A percentile compares a stretch with the other conserved stretches of the same genome.
Conservation (phyloP, 1,140 invertebrate species). For the Metaphire vulgaris region DNA sequence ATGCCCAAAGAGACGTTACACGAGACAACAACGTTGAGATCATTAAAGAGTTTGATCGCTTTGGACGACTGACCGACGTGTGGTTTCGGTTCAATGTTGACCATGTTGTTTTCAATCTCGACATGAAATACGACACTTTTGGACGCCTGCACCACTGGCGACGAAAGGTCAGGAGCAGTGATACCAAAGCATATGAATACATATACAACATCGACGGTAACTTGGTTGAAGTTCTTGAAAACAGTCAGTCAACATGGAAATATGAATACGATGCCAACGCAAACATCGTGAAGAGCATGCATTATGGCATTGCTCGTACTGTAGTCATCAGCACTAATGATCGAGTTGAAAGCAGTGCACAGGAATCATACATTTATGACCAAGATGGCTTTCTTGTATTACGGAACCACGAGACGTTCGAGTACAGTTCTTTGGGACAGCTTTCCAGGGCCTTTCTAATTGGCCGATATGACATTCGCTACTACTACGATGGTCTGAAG, state of each 20-base stretch:
- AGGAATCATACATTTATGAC: slow-evolving; percentile 84
- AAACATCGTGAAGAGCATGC: slow-evolving; percentile 78
- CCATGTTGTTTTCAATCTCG: slow-evolving; percentile 78
- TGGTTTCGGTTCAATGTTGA: slow-evolving; percentile 72
- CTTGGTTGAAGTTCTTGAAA: slow-evolving; percentile 56
- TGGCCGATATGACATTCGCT: slow-evolving; percentile 83
- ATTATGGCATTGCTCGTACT: slow-evolving; percentile 76
- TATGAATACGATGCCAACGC: slow-evolving; percentile 93
- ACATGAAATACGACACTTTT: slow-evolving; percentile 70
- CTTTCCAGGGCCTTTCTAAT: slow-evolving; percentile 77
- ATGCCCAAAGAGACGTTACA: slow-evolving; percentile 70
- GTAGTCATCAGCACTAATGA: slow-evolving; percentile 87
- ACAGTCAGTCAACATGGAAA: slow-evolving; percentile 82
- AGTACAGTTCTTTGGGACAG: slow-evolving; percentile 86
- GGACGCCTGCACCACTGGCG: slow-evolving; percentile 76
- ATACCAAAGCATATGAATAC: slow-evolving; percentile 70
- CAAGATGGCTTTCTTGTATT: slow-evolving; percentile 81
- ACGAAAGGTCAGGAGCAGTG: slow-evolving; percentile 77
- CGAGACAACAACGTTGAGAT: slow-evolving; percentile 80
- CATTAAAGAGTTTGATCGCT: slow-evolving; percentile 67
- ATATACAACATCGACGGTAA: slow-evolving; percentile 49
- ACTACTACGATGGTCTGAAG: slow-evolving; percentile 82
- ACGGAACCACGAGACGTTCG: slow-evolving; percentile 80
- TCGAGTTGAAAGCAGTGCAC: slow-evolving; percentile 77
- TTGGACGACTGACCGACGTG: slow-evolving; percentile 60